Evolutionary conservation across 2,888 invertebrate genomes (phyloP).

Genomic region (Acleris cristana): DNA sequence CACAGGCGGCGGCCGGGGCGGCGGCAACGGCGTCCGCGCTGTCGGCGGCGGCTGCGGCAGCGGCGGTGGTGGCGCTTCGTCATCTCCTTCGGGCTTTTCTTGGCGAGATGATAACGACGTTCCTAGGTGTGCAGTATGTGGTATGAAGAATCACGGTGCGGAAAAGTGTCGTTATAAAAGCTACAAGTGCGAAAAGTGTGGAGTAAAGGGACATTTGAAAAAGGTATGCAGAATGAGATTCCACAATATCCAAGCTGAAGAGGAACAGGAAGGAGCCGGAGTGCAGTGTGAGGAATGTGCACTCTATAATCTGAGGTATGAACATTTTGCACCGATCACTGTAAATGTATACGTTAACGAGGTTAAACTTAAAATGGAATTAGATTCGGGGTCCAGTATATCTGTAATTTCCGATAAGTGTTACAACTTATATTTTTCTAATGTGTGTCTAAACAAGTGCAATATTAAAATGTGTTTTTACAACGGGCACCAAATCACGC

Average conservation of each 20-base stretch:
- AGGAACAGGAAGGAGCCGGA: background rate
- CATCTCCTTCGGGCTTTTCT: background rate
- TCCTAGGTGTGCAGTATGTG: conserved; percentile 37
- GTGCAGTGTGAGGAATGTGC: conserved; percentile 38
- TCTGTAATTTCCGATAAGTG: too few species aligned
- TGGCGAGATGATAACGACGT: background rate
- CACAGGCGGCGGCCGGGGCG: too few species aligned
- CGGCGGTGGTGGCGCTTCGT: background rate
- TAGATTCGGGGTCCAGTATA: too few species aligned
- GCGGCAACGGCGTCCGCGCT: too few species aligned
- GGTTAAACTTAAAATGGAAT: too few species aligned
- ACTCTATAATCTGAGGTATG: conserved; percentile 41
- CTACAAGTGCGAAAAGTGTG: conserved; percentile 41
- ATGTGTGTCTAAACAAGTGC: too few species aligned
- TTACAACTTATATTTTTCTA: too few species aligned
- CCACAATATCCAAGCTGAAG: conserved; percentile 20
- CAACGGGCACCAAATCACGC: too few species aligned
- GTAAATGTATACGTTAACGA: conserved; percentile 29
- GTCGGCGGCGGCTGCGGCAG: conserved; percentile 9
- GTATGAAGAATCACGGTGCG: conserved; percentile 35
- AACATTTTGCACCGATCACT: conserved; percentile 33
- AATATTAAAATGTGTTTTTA: too few species aligned
- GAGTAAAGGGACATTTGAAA: conserved; percentile 43
- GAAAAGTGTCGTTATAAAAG: conserved; percentile 40
- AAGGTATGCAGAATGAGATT: conserved; percentile 39